Conservation (phyloP, 2,113 vertebrate species). For the Esox niger region DNA sequence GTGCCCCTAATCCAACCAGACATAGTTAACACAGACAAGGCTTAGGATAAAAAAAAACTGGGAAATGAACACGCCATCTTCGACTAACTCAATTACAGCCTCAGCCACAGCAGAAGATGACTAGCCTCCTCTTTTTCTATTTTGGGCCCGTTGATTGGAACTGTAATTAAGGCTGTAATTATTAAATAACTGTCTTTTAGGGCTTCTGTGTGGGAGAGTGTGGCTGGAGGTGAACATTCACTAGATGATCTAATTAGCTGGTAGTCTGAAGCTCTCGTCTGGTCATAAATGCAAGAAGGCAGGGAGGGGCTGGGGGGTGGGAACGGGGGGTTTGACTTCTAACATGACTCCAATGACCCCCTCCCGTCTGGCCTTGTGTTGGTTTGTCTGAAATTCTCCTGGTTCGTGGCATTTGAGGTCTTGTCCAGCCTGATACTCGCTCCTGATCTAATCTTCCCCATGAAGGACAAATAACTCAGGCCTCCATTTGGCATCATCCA, state of each 20-base stretch:
- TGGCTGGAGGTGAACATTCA: constrained; percentile 40
- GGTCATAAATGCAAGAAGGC: background rate
- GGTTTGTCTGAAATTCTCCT: constrained; percentile 29
- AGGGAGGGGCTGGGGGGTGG: background rate
- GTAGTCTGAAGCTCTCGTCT: constrained; percentile 20
- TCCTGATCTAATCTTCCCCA: background rate
- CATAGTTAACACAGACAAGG: constrained; percentile 13
- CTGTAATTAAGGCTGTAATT: constrained; percentile 57
- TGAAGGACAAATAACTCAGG: too few species aligned
- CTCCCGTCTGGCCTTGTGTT: constrained; percentile 22
- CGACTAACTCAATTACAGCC: constrained; percentile 56
- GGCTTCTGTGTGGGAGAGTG: constrained; percentile 39
- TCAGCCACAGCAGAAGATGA: constrained; percentile 1
- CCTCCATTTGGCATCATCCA: too few species aligned
- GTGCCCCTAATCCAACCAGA: constrained; percentile 57
- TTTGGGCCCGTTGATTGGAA: constrained; percentile 42
- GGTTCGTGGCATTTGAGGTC: constrained; percentile 22
- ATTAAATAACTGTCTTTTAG: constrained; percentile 57
- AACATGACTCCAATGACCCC: constrained; percentile 18
- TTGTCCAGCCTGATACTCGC: background rate
- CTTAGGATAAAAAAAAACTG: constrained; percentile 40
- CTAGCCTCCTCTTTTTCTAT: constrained; percentile 42
- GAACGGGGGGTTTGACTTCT: background rate
- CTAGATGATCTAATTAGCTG: constrained; percentile 63
- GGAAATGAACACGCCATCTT: constrained; percentile 22